Percentiles rank a stretch among this genome's conserved stretches.
These are phyloP conservation scores for Achlya flavicornis DNA, from an alignment of 2,888 invertebrate species.

Conservation along the genomic window DNA sequence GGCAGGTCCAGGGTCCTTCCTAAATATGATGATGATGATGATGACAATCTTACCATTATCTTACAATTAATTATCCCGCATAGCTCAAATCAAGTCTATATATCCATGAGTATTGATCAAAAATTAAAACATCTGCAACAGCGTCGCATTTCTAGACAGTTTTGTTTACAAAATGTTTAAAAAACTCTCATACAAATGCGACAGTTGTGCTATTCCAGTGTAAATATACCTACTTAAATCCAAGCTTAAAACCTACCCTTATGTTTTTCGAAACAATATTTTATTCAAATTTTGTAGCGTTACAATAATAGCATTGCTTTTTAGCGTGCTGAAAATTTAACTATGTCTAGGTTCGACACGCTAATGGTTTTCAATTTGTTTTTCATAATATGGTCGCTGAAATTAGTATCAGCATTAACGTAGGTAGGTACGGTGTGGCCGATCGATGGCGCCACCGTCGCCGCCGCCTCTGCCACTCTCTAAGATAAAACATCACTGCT, in stretches of 20 bases:
- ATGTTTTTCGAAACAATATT: neutral
- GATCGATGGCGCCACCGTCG: constrained; percentile 35
- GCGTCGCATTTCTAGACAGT: too few species aligned
- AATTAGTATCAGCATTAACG: constrained; percentile 11
- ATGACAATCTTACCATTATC: too few species aligned
- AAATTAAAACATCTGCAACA: too few species aligned
- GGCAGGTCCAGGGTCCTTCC: too few species aligned
- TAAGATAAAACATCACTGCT: constrained; percentile 35
- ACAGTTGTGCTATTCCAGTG: too few species aligned
- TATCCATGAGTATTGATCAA: too few species aligned
- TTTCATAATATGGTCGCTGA: constrained; percentile 10
- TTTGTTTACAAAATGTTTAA: too few species aligned
- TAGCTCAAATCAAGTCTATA: too few species aligned
- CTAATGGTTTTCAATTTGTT: constrained; percentile 8
- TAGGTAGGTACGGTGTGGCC: constrained; percentile 16
- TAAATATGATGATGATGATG: too few species aligned
- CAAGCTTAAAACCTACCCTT: neutral
- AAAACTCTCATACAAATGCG: too few species aligned
- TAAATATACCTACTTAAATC: neutral
- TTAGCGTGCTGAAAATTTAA: constrained; percentile 5
- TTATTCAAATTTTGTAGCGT: neutral
- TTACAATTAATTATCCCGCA: too few species aligned
- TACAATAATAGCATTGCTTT: constrained; percentile 5
- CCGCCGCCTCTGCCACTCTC: constrained; percentile 2
- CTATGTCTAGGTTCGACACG: neutral